Evolutionary conservation across 1,140 invertebrate genomes (phyloP).

Genomic region (Akabosia matsudoensis): DNA sequence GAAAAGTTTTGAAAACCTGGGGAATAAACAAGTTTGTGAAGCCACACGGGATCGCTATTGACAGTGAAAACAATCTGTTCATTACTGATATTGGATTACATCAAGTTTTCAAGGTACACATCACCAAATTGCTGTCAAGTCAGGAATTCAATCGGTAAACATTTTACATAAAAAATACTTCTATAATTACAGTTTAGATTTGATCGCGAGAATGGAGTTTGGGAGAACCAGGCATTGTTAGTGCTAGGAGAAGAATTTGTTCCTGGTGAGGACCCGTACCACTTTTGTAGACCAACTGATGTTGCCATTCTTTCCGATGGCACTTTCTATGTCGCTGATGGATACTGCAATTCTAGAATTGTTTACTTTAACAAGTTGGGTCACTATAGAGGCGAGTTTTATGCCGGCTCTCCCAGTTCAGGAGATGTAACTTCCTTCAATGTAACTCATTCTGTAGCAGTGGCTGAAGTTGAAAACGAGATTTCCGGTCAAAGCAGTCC

Average conservation of each 20-base stretch:
- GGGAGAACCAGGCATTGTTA: slow-evolving; percentile 60
- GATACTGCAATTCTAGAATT: slow-evolving; percentile 86
- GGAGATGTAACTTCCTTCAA: background rate
- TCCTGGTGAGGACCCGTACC: slow-evolving; percentile 68
- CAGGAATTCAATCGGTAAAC: background rate
- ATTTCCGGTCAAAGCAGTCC: background rate
- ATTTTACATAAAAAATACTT: background rate
- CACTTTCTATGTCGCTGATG: slow-evolving; percentile 89
- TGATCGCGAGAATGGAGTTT: background rate
- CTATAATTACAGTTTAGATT: background rate
- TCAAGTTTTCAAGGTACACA: slow-evolving; percentile 78
- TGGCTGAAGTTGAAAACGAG: background rate
- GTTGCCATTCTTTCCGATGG: slow-evolving; percentile 75
- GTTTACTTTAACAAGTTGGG: slow-evolving; percentile 76
- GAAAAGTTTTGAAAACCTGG: slow-evolving; percentile 70
- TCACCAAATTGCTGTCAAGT: background rate
- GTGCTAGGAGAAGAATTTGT: slow-evolving; percentile 75
- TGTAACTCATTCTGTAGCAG: background rate
- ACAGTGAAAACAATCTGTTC: slow-evolving; percentile 76
- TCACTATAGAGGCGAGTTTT: slow-evolving; percentile 53
- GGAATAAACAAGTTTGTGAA: slow-evolving; percentile 77
- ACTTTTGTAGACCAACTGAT: slow-evolving; percentile 90
- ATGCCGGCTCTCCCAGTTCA: background rate
- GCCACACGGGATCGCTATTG: slow-evolving; percentile 87
- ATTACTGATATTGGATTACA: slow-evolving; percentile 94